A percentile compares a stretch with the other conserved stretches of the same genome.
Evolutionary conservation across 2,113 vertebrate genomes (phyloP).

Genomic region (Beaufortia kweichowensis): DNA sequence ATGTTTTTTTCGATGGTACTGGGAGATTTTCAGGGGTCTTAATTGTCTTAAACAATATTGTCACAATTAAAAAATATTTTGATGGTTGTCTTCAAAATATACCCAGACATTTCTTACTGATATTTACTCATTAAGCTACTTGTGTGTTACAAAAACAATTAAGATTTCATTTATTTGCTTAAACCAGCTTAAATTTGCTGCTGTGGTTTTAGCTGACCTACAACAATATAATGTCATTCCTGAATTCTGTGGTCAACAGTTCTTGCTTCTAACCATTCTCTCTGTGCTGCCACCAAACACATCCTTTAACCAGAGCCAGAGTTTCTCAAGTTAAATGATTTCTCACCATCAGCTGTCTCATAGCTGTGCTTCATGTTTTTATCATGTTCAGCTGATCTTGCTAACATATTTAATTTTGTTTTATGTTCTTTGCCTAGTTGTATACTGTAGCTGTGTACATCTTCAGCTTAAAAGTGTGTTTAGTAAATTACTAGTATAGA

Average conservation of each 20-base stretch:
- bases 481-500: not conserved
- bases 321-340: not conserved
- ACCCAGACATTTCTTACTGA: not conserved
- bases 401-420: slow-evolving; percentile 31
- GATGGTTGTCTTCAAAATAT: not conserved
- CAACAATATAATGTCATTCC: not conserved
- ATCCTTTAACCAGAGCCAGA: not conserved
- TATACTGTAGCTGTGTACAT: not conserved
- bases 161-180: not conserved
- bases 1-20: no score
- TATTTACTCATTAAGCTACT: not conserved
- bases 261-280: not conserved
- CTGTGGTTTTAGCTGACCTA: not conserved
- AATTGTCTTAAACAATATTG: not conserved
- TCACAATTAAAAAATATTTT: not conserved
- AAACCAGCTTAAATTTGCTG: not conserved
- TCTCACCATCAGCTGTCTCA: not conserved
- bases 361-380: slow-evolving; percentile 16
- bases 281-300: not conserved
- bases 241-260: slow-evolving; percentile 34
- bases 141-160: not conserved
- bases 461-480: not conserved
- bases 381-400: slow-evolving; percentile 5
- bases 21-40: no score
- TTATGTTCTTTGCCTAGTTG: not conserved